A percentile compares a stretch with the other conserved stretches of the same genome.
phyloP scores from a whole-genome alignment of 2,888 invertebrate genomes.

The Coleophora flavipennella region DNA sequence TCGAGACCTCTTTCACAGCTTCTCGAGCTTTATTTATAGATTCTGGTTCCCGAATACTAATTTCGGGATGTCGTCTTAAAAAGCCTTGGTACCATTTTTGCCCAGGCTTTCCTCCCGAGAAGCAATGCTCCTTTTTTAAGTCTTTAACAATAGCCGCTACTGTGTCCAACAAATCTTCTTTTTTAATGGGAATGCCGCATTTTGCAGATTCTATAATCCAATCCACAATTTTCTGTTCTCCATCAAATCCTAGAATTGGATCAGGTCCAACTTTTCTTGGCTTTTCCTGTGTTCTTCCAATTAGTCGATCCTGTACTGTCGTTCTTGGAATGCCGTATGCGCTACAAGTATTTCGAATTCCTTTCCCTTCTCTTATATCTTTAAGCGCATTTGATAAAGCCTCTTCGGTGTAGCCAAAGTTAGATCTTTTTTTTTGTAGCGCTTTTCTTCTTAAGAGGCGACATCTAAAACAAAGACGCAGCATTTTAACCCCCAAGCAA shows the following conservation, averaged over 20 bases:
- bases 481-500: background rate
- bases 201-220: slow-evolving; percentile 9
- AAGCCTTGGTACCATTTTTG: slow-evolving; percentile 8
- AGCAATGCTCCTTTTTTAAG: background rate
- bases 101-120: slow-evolving; percentile 7
- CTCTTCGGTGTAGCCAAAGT: background rate
- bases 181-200: slow-evolving; percentile 7
- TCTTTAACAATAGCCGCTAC: slow-evolving; percentile 3
- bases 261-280: slow-evolving; percentile 14
- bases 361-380: background rate
- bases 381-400: background rate
- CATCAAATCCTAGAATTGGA: slow-evolving; percentile 11
- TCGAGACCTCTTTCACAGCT: slow-evolving; percentile 1
- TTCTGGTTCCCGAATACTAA: slow-evolving; percentile 3
- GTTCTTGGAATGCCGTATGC: slow-evolving; percentile 6
- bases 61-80: slow-evolving; percentile 7
- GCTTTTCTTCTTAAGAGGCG: background rate
- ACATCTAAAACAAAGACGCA: background rate
- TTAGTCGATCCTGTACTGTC: slow-evolving; percentile 8
- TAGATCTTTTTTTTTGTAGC: background rate
- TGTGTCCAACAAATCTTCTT: slow-evolving; percentile 4
- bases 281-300: slow-evolving; percentile 7
- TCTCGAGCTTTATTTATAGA: slow-evolving; percentile 8
- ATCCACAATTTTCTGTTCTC: slow-evolving; percentile 16
- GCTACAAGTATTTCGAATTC: slow-evolving; percentile 3